Conservation (phyloP, 53 echinoderm and acorn worm genomes). For the Echinometra lucunter region DNA sequence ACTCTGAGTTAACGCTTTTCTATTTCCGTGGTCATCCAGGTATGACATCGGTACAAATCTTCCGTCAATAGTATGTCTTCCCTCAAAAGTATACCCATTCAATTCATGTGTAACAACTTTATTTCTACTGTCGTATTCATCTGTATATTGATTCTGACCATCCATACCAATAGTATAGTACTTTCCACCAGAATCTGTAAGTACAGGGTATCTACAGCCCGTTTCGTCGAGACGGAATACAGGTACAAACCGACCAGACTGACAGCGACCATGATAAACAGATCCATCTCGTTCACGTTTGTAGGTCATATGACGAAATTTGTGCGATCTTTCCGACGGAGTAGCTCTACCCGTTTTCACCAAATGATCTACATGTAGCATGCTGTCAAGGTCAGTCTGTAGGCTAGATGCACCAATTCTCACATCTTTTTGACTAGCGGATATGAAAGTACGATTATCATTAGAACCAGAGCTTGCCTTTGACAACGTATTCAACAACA, state of each 20-base stretch:
- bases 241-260: slow-evolving; percentile 42
- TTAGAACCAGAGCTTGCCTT: slow-evolving; percentile 5
- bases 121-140: not conserved
- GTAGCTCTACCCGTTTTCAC: not conserved
- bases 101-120: not conserved
- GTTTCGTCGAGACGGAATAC: slow-evolving; percentile 58
- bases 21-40: slow-evolving; percentile 42
- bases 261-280: slow-evolving; percentile 58
- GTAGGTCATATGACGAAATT: slow-evolving; percentile 11
- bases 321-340: not conserved
- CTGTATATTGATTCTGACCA: slow-evolving; percentile 28
- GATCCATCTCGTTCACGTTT: slow-evolving; percentile 56
- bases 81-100: slow-evolving; percentile 29
- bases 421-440: not conserved
- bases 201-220: slow-evolving; percentile 32
- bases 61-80: slow-evolving; percentile 49
- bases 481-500: not conserved
- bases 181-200: slow-evolving; percentile 13
- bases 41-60: slow-evolving; percentile 39
- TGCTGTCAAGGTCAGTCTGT: not conserved
- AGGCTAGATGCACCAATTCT: not conserved
- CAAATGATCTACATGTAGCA: not conserved
- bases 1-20: not conserved
- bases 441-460: not conserved
- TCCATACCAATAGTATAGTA: slow-evolving; percentile 41